Percentiles rank a stretch among this genome's conserved stretches.
These are phyloP conservation scores for Pterostichus niger DNA, from an alignment of 2,888 invertebrate species.

Conservation along the genomic window DNA sequence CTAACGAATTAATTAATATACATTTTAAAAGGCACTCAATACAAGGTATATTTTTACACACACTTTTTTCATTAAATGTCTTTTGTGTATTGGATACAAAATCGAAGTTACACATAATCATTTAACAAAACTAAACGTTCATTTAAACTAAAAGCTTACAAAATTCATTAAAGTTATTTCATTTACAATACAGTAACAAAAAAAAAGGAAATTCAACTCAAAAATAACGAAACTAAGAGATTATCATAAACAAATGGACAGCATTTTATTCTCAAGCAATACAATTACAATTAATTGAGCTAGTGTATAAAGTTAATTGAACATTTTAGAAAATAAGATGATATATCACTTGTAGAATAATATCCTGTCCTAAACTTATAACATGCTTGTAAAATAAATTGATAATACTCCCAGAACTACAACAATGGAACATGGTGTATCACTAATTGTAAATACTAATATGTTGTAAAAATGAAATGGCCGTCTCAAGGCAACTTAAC, in stretches of 20 bases:
- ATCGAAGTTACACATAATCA: background rate
- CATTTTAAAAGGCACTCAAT: background rate
- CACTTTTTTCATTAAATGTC: background rate
- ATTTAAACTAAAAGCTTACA: too few relatives aligned
- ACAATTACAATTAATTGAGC: too few relatives aligned
- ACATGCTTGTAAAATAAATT: constrained; percentile 6
- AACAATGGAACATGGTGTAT: constrained; percentile 36
- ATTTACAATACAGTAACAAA: too few relatives aligned
- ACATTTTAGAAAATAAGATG: background rate
- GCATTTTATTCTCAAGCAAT: too few relatives aligned
- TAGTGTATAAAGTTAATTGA: too few relatives aligned
- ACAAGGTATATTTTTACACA: background rate
- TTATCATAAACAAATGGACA: too few relatives aligned
- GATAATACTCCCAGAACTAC: constrained; percentile 35
- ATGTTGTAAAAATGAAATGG: constrained; percentile 4
- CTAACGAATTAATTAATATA: background rate
- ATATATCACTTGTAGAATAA: background rate
- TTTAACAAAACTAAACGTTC: too few relatives aligned
- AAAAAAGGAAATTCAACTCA: too few relatives aligned
- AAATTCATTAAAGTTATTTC: too few relatives aligned
- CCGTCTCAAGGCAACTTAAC: constrained; percentile 8
- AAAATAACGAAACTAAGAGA: too few relatives aligned
- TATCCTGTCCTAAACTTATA: background rate
- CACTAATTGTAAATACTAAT: constrained; percentile 23
- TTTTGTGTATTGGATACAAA: background rate